phyloP scores from a whole-genome alignment of 2,797 vertebrate species.

The Rhinichthys osculus region DNA sequence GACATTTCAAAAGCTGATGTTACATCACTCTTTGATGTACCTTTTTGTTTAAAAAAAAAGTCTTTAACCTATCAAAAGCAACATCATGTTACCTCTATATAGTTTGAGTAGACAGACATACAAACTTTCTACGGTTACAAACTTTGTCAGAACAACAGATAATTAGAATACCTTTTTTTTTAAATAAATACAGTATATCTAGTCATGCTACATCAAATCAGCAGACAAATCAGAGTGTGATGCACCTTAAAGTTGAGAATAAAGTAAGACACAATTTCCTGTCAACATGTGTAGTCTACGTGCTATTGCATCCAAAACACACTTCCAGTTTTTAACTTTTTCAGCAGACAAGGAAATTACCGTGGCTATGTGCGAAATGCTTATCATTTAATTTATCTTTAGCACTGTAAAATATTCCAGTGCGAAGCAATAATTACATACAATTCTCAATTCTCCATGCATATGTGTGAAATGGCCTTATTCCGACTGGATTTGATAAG shows the following conservation, averaged over 20 bases:
- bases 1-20: conserved; percentile 41
- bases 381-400: conserved; percentile 80
- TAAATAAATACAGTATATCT: neutral
- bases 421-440: conserved; percentile 75
- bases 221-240: neutral
- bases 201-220: neutral
- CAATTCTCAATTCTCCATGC: conserved; percentile 68
- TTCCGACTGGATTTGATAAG: conserved; percentile 73
- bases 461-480: conserved; percentile 68
- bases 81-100: neutral
- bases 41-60: neutral
- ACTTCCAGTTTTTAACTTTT: conserved; percentile 64
- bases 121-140: neutral
- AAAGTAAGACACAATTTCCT: neutral
- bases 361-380: conserved; percentile 61
- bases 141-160: conserved; percentile 24
- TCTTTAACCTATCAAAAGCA: conserved; percentile 11
- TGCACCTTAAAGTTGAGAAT: neutral
- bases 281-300: conserved; percentile 6
- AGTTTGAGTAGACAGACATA: neutral
- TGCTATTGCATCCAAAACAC: conserved; percentile 57
- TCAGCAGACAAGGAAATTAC: conserved; percentile 62
- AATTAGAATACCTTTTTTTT: neutral
- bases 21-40: conserved; percentile 1
- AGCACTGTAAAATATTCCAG: conserved; percentile 72